Evolutionary conservation across 2,888 invertebrate species (phyloP).

Genomic region (Achlya flavicornis): DNA sequence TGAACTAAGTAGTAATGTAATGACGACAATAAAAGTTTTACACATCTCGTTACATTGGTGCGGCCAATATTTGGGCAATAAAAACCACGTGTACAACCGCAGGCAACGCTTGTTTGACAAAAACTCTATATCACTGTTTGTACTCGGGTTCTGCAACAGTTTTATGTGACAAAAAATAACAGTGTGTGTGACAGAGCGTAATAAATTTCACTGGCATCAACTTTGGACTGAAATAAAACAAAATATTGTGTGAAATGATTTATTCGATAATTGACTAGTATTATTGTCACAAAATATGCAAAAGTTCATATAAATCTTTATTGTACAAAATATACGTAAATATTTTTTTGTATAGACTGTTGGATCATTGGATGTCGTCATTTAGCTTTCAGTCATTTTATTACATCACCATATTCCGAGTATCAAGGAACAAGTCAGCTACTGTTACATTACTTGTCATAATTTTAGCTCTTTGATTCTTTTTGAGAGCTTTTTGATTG

Average conservation of each 20-base stretch:
- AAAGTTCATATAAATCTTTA: neutral
- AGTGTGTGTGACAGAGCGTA: slow-evolving; percentile 12
- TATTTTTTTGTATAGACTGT: too few relatives aligned
- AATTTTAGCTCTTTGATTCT: too few relatives aligned
- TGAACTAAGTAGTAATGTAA: neutral
- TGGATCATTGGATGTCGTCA: neutral
- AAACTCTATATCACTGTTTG: slow-evolving; percentile 25
- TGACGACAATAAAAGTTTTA: neutral
- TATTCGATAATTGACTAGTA: neutral
- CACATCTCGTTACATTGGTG: slow-evolving; percentile 3
- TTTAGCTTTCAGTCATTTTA: too few relatives aligned
- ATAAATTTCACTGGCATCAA: neutral
- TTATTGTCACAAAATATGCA: neutral
- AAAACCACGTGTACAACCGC: slow-evolving; percentile 22
- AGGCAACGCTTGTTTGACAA: slow-evolving; percentile 24
- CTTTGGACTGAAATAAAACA: neutral
- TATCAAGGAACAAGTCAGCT: too few relatives aligned
- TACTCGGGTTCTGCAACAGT: slow-evolving; percentile 32
- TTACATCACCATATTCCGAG: too few relatives aligned
- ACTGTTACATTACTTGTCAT: too few relatives aligned
- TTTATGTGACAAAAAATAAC: slow-evolving; percentile 30
- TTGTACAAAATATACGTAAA: too few relatives aligned
- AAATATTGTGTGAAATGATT: slow-evolving; percentile 1
- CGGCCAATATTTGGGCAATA: slow-evolving; percentile 32
- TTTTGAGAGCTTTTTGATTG: too few relatives aligned